Conservation (phyloP, 2,113 vertebrate genomes). For the Aplodontia rufa region DNA sequence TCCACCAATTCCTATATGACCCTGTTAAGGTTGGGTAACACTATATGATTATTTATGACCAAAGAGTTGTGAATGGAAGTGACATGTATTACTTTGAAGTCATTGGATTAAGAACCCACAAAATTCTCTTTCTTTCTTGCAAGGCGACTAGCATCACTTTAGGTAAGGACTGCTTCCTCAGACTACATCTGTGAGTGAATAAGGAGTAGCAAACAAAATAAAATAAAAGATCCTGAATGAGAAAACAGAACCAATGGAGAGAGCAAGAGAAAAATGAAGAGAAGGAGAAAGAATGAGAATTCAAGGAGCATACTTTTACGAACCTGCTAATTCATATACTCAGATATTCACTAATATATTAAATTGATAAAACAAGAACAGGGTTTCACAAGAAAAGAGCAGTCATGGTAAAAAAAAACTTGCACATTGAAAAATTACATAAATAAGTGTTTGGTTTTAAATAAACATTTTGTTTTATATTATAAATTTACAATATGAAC, state of each 20-base stretch:
- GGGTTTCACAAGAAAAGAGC: neutral
- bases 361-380: neutral
- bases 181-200: neutral
- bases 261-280: neutral
- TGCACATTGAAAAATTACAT: neutral
- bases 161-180: neutral
- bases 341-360: neutral
- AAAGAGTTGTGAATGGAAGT: neutral
- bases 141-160: neutral
- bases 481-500: neutral
- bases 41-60: neutral
- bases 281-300: neutral
- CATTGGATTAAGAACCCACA: neutral
- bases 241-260: neutral
- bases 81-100: neutral
- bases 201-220: neutral
- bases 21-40: neutral
- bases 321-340: neutral
- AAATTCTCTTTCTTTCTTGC: neutral
- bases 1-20: neutral
- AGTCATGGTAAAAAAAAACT: neutral
- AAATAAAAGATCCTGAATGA: neutral
- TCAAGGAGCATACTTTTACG: neutral
- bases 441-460: neutral
- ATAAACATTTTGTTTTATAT: neutral